These are phyloP conservation scores for Paedocypris sp. DNA, from an alignment of 2,113 vertebrate species.

Conservation along the genomic window DNA sequence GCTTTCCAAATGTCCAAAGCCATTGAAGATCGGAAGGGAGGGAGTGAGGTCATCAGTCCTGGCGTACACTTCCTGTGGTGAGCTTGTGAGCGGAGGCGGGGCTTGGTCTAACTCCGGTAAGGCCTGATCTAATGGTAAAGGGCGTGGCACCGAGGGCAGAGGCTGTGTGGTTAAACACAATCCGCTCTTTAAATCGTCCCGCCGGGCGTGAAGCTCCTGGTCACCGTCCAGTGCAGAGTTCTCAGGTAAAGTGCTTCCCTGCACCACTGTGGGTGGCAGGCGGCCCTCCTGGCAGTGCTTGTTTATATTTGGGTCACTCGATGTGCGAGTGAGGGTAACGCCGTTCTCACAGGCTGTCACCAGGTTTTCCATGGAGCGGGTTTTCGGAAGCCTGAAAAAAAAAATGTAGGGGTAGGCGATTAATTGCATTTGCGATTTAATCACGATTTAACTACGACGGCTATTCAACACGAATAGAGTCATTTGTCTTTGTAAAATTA, in stretches of 20 bases:
- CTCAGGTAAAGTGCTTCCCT: too few relatives aligned
- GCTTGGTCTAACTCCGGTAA: slow-evolving; percentile 40
- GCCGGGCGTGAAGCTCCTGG: too few relatives aligned
- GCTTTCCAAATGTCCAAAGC: not conserved
- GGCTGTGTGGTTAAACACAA: slow-evolving; percentile 57
- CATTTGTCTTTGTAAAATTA: too few relatives aligned
- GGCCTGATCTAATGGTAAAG: slow-evolving; percentile 32
- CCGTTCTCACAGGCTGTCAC: slow-evolving; percentile 82
- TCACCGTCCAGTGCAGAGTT: too few relatives aligned
- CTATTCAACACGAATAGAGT: too few relatives aligned
- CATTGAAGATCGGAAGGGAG: slow-evolving; percentile 34
- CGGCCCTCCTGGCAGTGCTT: slow-evolving; percentile 87
- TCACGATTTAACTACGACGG: too few relatives aligned
- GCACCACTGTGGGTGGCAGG: too few relatives aligned
- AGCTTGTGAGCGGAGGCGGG: slow-evolving; percentile 34
- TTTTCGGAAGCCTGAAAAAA: slow-evolving; percentile 84
- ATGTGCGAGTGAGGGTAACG: slow-evolving; percentile 79
- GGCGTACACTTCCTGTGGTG: slow-evolving; percentile 29
- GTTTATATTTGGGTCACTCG: slow-evolving; percentile 96
- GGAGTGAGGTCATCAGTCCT: slow-evolving; percentile 42
- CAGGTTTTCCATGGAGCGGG: slow-evolving; percentile 92
- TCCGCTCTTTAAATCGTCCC: slow-evolving; percentile 44
- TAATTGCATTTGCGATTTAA: too few relatives aligned
- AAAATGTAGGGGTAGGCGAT: too few relatives aligned
- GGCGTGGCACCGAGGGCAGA: slow-evolving; percentile 51